A percentile compares a stretch with the other conserved stretches of the same genome.
Evolutionary conservation across 2,113 vertebrate species (phyloP).

Genomic region (Rousettus leschenaultii): DNA sequence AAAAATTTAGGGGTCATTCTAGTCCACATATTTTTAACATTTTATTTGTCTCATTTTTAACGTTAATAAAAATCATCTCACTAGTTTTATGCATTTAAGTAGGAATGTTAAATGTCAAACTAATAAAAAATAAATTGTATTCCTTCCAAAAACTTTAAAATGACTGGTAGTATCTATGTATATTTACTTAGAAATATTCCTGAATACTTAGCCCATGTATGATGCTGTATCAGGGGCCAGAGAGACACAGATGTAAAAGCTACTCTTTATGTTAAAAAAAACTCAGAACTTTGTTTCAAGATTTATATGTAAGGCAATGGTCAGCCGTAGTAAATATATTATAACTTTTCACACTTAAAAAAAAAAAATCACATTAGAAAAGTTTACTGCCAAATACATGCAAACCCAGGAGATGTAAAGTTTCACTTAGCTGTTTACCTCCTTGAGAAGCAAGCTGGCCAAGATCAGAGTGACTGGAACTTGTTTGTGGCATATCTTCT

Average conservation of each 20-base stretch:
- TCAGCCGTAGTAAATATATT: background rate
- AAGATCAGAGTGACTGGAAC: conserved; percentile 94
- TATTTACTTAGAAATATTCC: background rate
- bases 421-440: conserved; percentile 81
- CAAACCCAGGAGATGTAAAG: background rate
- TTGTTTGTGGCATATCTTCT: conserved; percentile 93
- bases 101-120: background rate
- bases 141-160: conserved; percentile 5
- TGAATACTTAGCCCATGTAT: background rate
- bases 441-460: conserved; percentile 97
- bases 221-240: background rate
- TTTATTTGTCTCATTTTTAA: conserved; percentile 5
- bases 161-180: background rate
- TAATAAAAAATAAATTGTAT: background rate
- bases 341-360: background rate
- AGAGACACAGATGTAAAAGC: background rate
- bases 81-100: conserved; percentile 1
- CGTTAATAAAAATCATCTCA: background rate
- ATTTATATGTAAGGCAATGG: background rate
- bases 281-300: background rate
- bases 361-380: background rate
- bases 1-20: conserved; percentile 1
- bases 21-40: background rate
- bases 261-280: background rate
- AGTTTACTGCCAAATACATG: background rate